Conservation (phyloP, 2,797 vertebrate genomes). For the Gallinago stenura region DNA sequence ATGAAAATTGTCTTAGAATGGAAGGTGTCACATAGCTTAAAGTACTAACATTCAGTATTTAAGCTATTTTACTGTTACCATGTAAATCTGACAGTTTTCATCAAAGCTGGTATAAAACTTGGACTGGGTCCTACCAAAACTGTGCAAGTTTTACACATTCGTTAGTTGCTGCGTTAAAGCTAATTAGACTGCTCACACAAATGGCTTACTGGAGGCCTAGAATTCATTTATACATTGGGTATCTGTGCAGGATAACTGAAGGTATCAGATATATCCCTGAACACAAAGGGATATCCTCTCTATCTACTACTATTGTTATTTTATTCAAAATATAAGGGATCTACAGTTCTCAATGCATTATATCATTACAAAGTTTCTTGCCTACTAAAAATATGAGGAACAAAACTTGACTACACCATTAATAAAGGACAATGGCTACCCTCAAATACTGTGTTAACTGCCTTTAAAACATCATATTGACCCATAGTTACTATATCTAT, state of each 20-base stretch:
- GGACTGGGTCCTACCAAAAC: background rate
- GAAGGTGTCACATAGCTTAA: background rate
- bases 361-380: background rate
- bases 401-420: background rate
- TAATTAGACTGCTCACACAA: background rate
- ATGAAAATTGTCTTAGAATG: background rate
- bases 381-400: background rate
- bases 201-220: background rate
- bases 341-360: background rate
- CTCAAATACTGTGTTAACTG: background rate
- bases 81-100: constrained; percentile 12
- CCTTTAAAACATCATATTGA: background rate
- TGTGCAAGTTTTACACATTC: background rate
- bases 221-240: background rate
- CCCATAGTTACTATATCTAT: background rate
- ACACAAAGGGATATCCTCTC: background rate
- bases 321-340: background rate
- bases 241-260: background rate
- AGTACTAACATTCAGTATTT: background rate
- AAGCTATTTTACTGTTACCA: background rate
- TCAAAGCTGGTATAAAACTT: background rate
- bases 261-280: background rate
- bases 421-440: background rate
- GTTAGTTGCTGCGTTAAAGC: background rate
- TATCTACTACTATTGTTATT: background rate